Percentiles rank a stretch among this genome's conserved stretches.
phyloP scores from a whole-genome alignment of 2,113 vertebrate genomes.

The Numenius arquata region DNA sequence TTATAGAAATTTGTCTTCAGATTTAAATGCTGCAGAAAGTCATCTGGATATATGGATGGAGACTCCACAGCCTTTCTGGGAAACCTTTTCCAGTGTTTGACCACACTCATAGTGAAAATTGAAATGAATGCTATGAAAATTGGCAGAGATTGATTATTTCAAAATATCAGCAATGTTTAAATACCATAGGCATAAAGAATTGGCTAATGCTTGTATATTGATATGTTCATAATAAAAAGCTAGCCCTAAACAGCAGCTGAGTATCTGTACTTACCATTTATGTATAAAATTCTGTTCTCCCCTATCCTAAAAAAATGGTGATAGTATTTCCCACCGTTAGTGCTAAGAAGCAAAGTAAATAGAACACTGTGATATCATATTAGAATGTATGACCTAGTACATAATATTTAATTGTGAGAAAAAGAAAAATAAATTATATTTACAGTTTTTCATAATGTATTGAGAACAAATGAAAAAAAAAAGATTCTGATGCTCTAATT shows the following conservation, averaged over 20 bases:
- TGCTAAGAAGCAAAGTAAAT: background rate
- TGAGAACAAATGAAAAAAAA: background rate
- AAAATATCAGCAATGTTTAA: background rate
- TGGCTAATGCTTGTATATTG: background rate
- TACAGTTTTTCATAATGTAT: background rate
- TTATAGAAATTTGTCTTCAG: background rate
- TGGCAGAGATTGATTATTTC: background rate
- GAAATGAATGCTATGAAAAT: background rate
- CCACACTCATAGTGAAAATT: background rate
- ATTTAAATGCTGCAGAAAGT: background rate
- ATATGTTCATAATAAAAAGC: background rate
- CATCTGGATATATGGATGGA: background rate
- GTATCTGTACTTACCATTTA: background rate
- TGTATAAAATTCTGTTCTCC: background rate
- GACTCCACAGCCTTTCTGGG: background rate
- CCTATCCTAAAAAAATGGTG: background rate
- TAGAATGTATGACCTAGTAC: background rate
- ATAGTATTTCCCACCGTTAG: background rate
- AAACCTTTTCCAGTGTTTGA: background rate
- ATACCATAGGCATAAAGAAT: background rate
- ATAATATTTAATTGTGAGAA: background rate
- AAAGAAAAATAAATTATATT: background rate
- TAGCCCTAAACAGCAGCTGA: background rate
- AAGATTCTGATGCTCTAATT: background rate
- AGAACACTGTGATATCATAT: background rate